Evolutionary conservation across 1,140 invertebrate genomes (phyloP), one percentile per base, ranked within the genome.

Genomic region (Myzus persicae): DNA sequence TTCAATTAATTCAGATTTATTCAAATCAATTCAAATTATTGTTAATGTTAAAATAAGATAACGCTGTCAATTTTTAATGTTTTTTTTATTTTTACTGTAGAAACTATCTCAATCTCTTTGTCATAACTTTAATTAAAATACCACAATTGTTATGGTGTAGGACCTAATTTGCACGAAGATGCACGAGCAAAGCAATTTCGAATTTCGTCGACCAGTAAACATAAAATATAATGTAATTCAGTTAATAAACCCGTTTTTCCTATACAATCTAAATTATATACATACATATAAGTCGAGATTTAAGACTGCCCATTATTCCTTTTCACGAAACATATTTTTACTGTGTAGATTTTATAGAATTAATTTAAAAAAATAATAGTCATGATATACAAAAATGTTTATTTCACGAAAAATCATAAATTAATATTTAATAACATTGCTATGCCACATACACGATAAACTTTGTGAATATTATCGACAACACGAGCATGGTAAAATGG

Each of bases 161-260:
- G 5, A 76, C 59, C n/a, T 76, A 76, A 76, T 76, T n/a, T 76
- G 14, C 59, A n/a, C 59, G 14, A 76, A 14, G n/a, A 76, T 76
- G 31, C n/a, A n/a, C n/a, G n/a, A 76, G 36, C 59, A n/a, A 14
- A 76, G 59, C 11, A 76, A 76, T 76, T 76, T 76, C 22, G 59
- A 76, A 76, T 76, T 76, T 76, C 59, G 59, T n/a, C n/a, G 31
- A n/a, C 59, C 31, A 76, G 31, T 76, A 18, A 76, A 76, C 11
- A n/a, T n/a, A 76, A 76, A 76, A 76, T 76, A 76, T 76, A 76
- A 76, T 76, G n/a, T 76, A 76, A 76, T 76, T 76, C 59, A 76
- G 31, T 76, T 67, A 76, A n/a, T 76, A 76, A 76, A 76, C 11
- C n/a, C 31, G 11, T 31, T 67, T n/a, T 67, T 67, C 31, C 59